phyloP scores from a whole-genome alignment of 2,888 invertebrate genomes.

The Chloroclysta siterata region DNA sequence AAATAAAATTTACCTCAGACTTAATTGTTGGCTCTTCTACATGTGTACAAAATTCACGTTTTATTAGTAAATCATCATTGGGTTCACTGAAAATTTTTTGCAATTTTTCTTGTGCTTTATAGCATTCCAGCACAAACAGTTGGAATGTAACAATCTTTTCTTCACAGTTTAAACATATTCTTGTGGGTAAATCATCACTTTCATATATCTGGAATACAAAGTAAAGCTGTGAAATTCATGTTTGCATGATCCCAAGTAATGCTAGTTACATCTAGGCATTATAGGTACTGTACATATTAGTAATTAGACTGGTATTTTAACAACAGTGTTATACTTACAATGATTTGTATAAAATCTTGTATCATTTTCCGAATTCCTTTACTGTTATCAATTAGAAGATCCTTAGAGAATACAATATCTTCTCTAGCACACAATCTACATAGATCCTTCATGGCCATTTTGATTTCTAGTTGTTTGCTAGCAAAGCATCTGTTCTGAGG shows the following conservation, averaged over 20 bases:
- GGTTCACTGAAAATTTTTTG: constrained; percentile 57
- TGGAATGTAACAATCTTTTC: constrained; percentile 78
- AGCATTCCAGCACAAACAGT: constrained; percentile 74
- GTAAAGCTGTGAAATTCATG: background rate
- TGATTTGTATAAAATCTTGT: constrained; percentile 70
- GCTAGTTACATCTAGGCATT: background rate
- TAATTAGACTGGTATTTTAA: too few relatives aligned
- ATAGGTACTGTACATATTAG: too few relatives aligned
- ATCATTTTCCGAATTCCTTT: constrained; percentile 68
- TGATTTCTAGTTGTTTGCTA: constrained; percentile 23
- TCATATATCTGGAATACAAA: constrained; percentile 63
- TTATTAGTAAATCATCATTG: constrained; percentile 49
- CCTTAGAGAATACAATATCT: constrained; percentile 67
- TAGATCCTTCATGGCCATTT: constrained; percentile 60
- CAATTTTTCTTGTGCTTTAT: constrained; percentile 69
- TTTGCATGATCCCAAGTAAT: background rate
- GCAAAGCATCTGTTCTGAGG: background rate
- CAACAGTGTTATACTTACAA: constrained; percentile 54
- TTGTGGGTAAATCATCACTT: constrained; percentile 70
- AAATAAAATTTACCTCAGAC: constrained; percentile 59
- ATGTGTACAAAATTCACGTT: constrained; percentile 50
- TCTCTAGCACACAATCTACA: constrained; percentile 77
- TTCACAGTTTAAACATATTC: constrained; percentile 75
- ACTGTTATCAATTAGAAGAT: constrained; percentile 70
- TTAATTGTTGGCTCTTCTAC: constrained; percentile 54